Percentiles rank a stretch among this genome's conserved stretches.
phyloP scores from a whole-genome alignment of 1,140 invertebrate genomes.

The Nasonia longicornis region DNA sequence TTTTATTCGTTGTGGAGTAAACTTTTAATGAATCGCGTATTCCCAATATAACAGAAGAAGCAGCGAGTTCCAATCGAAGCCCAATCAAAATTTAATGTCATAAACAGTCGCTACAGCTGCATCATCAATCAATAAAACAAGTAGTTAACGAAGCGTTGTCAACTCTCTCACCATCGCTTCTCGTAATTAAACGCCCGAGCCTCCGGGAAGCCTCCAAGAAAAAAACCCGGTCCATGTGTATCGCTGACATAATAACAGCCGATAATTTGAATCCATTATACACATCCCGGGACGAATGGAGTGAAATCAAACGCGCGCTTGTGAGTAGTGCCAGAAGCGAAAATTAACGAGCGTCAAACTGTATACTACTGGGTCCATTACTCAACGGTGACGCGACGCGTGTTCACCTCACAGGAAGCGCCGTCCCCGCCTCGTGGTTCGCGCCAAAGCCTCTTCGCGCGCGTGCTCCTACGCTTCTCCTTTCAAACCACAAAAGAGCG shows the following conservation, averaged over 20 bases:
- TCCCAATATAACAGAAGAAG: too few species aligned
- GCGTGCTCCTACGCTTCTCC: background rate
- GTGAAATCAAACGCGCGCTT: background rate
- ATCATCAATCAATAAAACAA: slow-evolving; percentile 2
- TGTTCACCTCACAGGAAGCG: background rate
- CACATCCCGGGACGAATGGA: background rate
- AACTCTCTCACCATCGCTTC: background rate
- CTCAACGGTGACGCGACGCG: background rate
- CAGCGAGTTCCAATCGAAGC: background rate
- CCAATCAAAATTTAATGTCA: slow-evolving; percentile 2
- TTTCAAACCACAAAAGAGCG: background rate
- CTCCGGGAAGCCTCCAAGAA: background rate
- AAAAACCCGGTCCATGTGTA: background rate
- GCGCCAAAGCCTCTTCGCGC: background rate
- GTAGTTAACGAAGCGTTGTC: background rate
- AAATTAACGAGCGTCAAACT: slow-evolving; percentile 29
- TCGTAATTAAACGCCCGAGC: background rate
- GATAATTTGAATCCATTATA: slow-evolving; percentile 12
- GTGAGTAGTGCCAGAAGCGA: background rate
- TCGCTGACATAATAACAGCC: background rate
- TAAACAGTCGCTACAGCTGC: background rate
- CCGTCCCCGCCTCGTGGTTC: too few species aligned
- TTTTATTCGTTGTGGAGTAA: too few species aligned
- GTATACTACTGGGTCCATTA: background rate
- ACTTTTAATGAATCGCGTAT: too few species aligned